Base-by-base conservation (phyloP, 2,113 vertebrate genomes). In the Phalacrocorax brasilianus region DNA sequence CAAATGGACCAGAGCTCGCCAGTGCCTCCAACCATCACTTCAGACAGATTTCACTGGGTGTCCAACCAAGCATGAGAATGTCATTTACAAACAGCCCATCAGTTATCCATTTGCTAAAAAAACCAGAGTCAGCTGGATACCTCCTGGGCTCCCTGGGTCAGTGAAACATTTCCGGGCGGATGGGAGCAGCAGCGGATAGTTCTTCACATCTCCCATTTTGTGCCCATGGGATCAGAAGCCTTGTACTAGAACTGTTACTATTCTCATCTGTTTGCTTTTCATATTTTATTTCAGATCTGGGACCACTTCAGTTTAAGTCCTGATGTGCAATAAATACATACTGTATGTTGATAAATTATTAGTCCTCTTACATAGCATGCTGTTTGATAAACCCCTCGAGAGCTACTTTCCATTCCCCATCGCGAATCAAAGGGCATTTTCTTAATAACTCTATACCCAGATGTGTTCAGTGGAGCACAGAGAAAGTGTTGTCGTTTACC, bases 121-220 rank as follows among this genome's bases (percentile, higher is more conserved):
- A 24, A 68, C 23, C 35, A 88, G 40, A 88, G 20, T 71, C 38
- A 30, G 12, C 77, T 24, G 86, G 50, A 92, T 44, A 86, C 52
- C 58, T 93, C 74, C 76, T 68, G 81, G 84, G n/a, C 74, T 92
- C 50, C 35, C 47, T 44, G 81, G 81, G 81, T 92, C 86, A 95
- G 20, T 61, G 59, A 79, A 75, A 68, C 30, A 24, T 50, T 77
- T 50, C 76, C 1, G 1, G 40, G 16, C 56, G 33, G 40, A 58
- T 44, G 58, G 55, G 19, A 9, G 6, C 32, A 83, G 50, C 67
- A 5, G 20, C 38, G 50, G 35, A 30, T 32, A 26, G 32, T 23
- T 84, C 61, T 78, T 87, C 49, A 55, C 16, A 30, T 78, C 49
- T 73, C 35, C 53, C 24, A 2, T 88, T 68, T 88, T 50, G 17